phyloP scores from a whole-genome alignment of 2,113 vertebrate genomes.

The Marcusenius ussheri region DNA sequence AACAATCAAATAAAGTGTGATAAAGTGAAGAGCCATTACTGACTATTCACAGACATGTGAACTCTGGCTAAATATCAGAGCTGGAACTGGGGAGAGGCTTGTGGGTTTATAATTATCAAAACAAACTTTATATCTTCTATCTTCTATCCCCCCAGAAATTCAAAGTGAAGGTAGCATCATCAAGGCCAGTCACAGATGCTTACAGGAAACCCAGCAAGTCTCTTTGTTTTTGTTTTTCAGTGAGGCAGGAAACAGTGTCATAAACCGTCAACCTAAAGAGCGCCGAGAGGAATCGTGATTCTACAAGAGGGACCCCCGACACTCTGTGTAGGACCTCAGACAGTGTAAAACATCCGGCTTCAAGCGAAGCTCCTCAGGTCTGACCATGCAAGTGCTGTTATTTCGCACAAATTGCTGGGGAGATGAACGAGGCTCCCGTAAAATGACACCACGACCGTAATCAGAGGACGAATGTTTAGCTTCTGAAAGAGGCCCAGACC shows the following conservation, averaged over 20 bases:
- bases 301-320: neutral
- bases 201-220: neutral
- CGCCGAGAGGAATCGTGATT: neutral
- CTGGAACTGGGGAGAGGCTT: neutral
- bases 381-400: neutral
- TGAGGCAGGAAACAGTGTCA: neutral
- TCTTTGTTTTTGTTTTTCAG: neutral
- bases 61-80: neutral
- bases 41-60: neutral
- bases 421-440: neutral
- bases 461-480: conserved; percentile 47
- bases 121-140: neutral
- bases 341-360: neutral
- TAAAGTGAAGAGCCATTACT: neutral
- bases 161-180: neutral
- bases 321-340: neutral
- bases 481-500: conserved; percentile 49
- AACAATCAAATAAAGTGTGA: neutral
- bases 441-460: conserved; percentile 35
- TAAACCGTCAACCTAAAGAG: neutral
- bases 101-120: neutral
- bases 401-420: conserved; percentile 3
- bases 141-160: neutral
- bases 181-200: neutral
- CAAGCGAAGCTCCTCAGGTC: neutral